Base-by-base conservation (phyloP, 2,888 invertebrate genomes). In the Vandiemenella viatica region DNA sequence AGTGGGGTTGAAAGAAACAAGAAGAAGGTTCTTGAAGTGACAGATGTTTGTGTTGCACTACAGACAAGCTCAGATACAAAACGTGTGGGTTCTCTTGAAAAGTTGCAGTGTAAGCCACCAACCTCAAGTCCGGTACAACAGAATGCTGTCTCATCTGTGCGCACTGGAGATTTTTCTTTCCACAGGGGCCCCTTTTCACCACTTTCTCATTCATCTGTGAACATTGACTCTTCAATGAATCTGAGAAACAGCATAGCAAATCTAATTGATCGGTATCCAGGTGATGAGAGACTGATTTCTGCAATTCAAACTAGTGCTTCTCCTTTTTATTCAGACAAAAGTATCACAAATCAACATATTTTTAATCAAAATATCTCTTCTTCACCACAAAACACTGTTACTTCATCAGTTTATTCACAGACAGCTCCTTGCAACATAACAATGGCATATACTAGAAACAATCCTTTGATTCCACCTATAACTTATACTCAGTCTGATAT, bases 191-290 rank as follows among this genome's bases (percentile, higher is more conserved):
- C 50, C 8, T 53, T 50, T 40, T 48, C 53, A 16, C 46, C 53
- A 15, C 43, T 41, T 43, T 8, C 49, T 45, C 63, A 70, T 53
- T 60, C 70, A 1, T 56, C 69, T 10, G 62, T 72, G 62, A 76
- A 37, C 75, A n/a, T n/a, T n/a, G n/a, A n/a, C n/a, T 32, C 32
- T 13, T 32, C n/a, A 32, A 10, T 10, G 10, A 32, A 32, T 32
- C 10, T 72, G 61, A 62, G 77, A 50, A 70, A 74, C 5, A 75
- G 71, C 60, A 66, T 77, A 51, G 72, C 76, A 13, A 77, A 76
- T 62, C 75, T 77, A 63, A 67, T 77, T 42, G 77, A 77, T 57
- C 64, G 77, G 41, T 75, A 73, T 59, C 62, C 67, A 2, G 71
- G 70, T 54, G 75, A 76, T 43, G 76, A 76, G 55, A 18, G 19